These are phyloP conservation scores for Amblyteles armatorius DNA, from an alignment of 2,888 invertebrate genomes.

Conservation along the genomic window DNA sequence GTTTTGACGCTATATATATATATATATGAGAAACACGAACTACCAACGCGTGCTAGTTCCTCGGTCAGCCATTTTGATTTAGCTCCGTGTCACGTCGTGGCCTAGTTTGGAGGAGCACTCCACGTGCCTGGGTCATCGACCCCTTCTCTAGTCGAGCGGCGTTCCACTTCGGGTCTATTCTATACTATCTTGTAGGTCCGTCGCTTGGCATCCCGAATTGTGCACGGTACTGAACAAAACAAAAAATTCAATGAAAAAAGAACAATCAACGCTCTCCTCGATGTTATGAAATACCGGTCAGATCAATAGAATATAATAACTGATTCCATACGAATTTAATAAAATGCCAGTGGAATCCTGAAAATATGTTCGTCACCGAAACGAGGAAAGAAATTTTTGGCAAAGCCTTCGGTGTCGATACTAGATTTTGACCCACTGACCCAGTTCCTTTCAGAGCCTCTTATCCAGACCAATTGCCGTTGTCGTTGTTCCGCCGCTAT, in stretches of 20 bases:
- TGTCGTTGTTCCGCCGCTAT: slow-evolving; percentile 22
- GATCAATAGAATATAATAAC: not conserved
- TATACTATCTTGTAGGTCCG: slow-evolving; percentile 17
- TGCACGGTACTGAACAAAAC: not conserved
- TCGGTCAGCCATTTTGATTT: slow-evolving; percentile 80
- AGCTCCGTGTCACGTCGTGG: slow-evolving; percentile 82
- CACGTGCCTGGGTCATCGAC: slow-evolving; percentile 83
- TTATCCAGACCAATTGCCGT: slow-evolving; percentile 53
- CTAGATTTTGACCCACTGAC: slow-evolving; percentile 4
- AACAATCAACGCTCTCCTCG: not conserved
- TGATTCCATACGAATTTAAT: not conserved
- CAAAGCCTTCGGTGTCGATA: not conserved
- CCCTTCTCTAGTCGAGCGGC: slow-evolving; percentile 67
- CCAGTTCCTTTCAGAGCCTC: not conserved
- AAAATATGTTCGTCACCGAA: not conserved
- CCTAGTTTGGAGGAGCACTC: slow-evolving; percentile 80
- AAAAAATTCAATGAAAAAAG: not conserved
- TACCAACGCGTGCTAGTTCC: slow-evolving; percentile 41
- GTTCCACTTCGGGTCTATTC: slow-evolving; percentile 55
- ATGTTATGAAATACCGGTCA: not conserved
- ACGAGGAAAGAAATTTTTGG: not conserved
- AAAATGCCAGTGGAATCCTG: not conserved
- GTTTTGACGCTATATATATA: not conserved
- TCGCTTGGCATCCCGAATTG: not conserved
- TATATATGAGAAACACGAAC: slow-evolving; percentile 2